phyloP scores from a whole-genome alignment of 1,140 invertebrate genomes.

The Drosophila baimaii region DNA sequence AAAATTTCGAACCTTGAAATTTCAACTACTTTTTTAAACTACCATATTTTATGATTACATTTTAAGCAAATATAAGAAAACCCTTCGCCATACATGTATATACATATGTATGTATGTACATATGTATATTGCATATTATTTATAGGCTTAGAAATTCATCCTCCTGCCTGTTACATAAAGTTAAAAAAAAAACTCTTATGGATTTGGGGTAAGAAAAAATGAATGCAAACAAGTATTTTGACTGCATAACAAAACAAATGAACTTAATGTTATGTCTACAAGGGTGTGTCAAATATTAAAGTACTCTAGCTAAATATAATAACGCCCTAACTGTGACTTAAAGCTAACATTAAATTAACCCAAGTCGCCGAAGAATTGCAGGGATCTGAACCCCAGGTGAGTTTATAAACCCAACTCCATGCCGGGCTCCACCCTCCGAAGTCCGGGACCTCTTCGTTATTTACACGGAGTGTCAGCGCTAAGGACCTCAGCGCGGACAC shows the following conservation, averaged over 20 bases:
- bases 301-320: background rate
- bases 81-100: too few species aligned
- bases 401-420: constrained; percentile 5
- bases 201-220: too few species aligned
- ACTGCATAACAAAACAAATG: background rate
- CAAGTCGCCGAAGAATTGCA: constrained; percentile 5
- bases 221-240: too few species aligned
- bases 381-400: background rate
- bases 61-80: too few species aligned
- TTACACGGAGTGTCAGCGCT: constrained; percentile 66
- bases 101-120: too few species aligned
- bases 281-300: constrained; percentile 5
- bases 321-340: background rate
- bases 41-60: too few species aligned
- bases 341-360: constrained; percentile 4
- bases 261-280: background rate
- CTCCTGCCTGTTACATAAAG: background rate
- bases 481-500: constrained; percentile 50
- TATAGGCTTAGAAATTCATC: too few species aligned
- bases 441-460: constrained; percentile 44
- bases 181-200: background rate
- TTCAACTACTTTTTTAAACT: too few species aligned
- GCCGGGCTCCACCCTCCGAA: background rate
- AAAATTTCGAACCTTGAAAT: too few species aligned
- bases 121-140: too few species aligned